Base-by-base conservation (phyloP, 2,113 vertebrate species). In the Stercorarius parasiticus region DNA sequence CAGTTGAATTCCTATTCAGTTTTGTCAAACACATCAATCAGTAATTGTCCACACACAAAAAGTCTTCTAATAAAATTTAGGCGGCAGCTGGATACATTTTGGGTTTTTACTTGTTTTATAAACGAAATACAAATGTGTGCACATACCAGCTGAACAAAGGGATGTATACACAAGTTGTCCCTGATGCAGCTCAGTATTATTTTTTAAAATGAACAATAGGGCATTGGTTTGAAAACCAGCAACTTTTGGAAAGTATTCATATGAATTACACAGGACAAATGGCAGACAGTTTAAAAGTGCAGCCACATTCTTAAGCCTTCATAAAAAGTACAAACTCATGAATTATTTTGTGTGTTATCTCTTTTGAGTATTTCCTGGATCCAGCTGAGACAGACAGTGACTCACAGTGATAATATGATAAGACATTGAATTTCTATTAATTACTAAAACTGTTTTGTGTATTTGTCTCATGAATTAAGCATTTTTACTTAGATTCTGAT, bases 291-390 rank as follows among this genome's bases (percentile, higher is more conserved):
- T 82, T 97, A 76, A 92, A 97, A 97, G 72, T 12, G 10, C 40
- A 96, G 79, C 82, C 90, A 23, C 67, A 90, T 94, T 94, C 91
- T 96, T 58, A 42, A 80, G 80, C 89, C 88, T 96, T 97, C 92
- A 96, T 91, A 92, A 96, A 90, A 95, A 86, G 19, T 34, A 58
- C 38, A 94, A 66, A 22, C 55, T 96, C 86, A 88, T 94, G 10
- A 97, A 97, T 97, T 97, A 83, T 94, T 97, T 97, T 96, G 62
- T 94, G 79, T 94, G 45, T 95, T 97, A 81, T 79, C 67, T 92
- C 59, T 95, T 90, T 71, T 91, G 86, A 96, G 90, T 95, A 92
- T 85, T 93, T 87, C 52, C 40, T 58, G 72, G 47, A 92, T 96
- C 88, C 67, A 91, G 66, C 61, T 90, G 93, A 64, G 40, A 85